phyloP scores from a whole-genome alignment of 37 sponge, comb jelly and placozoan species.

The Spongia lamella region DNA sequence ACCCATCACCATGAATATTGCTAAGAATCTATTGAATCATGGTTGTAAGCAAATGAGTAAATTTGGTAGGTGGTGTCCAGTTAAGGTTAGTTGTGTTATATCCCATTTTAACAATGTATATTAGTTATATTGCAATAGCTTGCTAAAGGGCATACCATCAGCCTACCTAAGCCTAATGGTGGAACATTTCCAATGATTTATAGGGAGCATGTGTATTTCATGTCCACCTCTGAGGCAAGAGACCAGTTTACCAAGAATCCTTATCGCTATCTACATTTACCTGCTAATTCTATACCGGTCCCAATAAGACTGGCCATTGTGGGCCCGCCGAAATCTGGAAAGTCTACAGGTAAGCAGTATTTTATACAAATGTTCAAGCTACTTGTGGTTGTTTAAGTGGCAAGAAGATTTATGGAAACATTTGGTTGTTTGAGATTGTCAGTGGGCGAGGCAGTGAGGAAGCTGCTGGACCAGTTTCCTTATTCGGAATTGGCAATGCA shows the following conservation, averaged over 20 bases:
- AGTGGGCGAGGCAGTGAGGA: conserved; percentile 83
- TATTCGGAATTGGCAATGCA: conserved; percentile 68
- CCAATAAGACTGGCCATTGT: conserved; percentile 81
- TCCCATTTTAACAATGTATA: background rate
- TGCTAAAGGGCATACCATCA: too few species aligned
- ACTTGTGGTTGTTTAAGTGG: conserved; percentile 56
- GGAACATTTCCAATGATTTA: conserved; percentile 74
- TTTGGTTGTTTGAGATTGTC: conserved; percentile 84
- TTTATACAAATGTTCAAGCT: background rate
- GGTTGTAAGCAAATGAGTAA: conserved; percentile 85
- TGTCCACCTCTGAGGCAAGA: conserved; percentile 54
- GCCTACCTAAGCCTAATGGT: too few species aligned
- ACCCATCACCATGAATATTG: conserved; percentile 42
- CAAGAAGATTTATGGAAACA: conserved; percentile 60
- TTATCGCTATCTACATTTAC: conserved; percentile 51
- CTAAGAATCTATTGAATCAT: conserved; percentile 68
- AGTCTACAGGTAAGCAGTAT: conserved; percentile 70
- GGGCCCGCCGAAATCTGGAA: conserved; percentile 95
- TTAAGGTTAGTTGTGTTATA: conserved; percentile 55
- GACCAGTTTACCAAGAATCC: conserved; percentile 79
- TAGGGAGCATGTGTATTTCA: conserved; percentile 61
- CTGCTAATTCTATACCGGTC: conserved; percentile 55
- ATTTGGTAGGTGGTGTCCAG: conserved; percentile 90
- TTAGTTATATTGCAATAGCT: background rate
- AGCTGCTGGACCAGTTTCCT: conserved; percentile 67